These are phyloP conservation scores for Corticium candelabrum DNA, from an alignment of 37 sponge, comb jelly and placozoan species.

Conservation along the genomic window DNA sequence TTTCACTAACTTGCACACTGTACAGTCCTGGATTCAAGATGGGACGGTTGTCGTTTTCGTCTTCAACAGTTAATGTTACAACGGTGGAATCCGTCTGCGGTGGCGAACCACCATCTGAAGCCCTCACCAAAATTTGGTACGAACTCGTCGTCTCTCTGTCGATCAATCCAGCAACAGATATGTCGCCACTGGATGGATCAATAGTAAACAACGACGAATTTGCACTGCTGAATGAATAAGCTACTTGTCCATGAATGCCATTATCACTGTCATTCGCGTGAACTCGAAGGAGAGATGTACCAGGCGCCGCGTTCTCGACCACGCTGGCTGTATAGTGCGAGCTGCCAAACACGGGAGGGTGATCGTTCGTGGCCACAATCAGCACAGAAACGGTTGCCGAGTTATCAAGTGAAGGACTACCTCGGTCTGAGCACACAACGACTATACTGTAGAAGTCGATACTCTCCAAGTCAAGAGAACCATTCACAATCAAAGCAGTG, in stretches of 20 bases:
- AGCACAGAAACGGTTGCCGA: neutral
- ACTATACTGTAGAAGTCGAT: conserved; percentile 18
- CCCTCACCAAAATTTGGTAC: neutral
- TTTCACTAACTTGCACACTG: neutral
- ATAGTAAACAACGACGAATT: conserved; percentile 20
- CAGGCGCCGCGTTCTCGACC: neutral
- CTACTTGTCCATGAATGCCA: neutral
- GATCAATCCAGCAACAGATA: conserved; percentile 7
- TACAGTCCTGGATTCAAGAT: neutral
- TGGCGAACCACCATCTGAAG: conserved; percentile 14
- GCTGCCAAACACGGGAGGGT: neutral
- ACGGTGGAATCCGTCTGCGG: neutral
- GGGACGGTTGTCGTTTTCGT: conserved; percentile 44
- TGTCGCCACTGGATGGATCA: neutral
- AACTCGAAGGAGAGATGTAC: neutral
- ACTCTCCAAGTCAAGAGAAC: conserved; percentile 37
- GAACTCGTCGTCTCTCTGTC: conserved; percentile 22
- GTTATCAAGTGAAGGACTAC: neutral
- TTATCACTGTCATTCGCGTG: neutral
- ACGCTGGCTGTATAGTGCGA: neutral
- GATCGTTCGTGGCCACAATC: conserved; percentile 26
- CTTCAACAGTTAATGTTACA: conserved; percentile 18
- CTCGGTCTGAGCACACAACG: conserved; percentile 25
- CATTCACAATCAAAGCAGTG: conserved; percentile 13
- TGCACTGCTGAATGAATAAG: neutral